A percentile compares a stretch with the other conserved stretches of the same genome.
Conservation (phyloP, 2,113 vertebrate species). For the Malurus cyaneus region DNA sequence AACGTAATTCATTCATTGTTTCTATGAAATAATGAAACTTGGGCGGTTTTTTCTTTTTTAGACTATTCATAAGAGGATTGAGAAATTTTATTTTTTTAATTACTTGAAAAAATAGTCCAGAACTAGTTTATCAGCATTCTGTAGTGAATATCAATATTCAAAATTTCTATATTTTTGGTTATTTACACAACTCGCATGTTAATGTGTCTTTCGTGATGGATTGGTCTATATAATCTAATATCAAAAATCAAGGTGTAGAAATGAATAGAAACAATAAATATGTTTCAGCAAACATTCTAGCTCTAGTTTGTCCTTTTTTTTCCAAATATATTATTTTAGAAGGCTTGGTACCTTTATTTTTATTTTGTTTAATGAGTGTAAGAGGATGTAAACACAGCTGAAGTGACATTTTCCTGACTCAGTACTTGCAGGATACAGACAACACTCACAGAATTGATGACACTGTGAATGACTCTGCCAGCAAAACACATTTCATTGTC, state of each 20-base stretch:
- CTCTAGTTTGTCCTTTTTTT: neutral
- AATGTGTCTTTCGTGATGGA: neutral
- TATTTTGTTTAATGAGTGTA: neutral
- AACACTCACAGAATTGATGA: neutral
- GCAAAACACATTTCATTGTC: constrained; percentile 23
- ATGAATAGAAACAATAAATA: neutral
- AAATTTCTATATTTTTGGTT: neutral
- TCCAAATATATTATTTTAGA: neutral
- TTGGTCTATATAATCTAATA: neutral
- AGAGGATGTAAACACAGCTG: neutral
- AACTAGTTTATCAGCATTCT: neutral
- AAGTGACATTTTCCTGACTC: constrained; percentile 42
- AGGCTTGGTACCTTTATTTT: neutral
- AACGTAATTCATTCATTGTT: neutral
- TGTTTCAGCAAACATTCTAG: neutral
- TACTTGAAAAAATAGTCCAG: neutral
- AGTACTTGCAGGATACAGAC: neutral
- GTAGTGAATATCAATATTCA: neutral
- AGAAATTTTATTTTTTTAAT: neutral
- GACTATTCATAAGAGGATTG: neutral
- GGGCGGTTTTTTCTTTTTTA: neutral
- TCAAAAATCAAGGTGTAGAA: neutral
- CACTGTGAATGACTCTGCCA: neutral
- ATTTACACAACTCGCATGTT: neutral
- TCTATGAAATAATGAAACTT: neutral